These are phyloP conservation scores for Aelia acuminata DNA, from an alignment of 2,888 invertebrate species.

Conservation along the genomic window DNA sequence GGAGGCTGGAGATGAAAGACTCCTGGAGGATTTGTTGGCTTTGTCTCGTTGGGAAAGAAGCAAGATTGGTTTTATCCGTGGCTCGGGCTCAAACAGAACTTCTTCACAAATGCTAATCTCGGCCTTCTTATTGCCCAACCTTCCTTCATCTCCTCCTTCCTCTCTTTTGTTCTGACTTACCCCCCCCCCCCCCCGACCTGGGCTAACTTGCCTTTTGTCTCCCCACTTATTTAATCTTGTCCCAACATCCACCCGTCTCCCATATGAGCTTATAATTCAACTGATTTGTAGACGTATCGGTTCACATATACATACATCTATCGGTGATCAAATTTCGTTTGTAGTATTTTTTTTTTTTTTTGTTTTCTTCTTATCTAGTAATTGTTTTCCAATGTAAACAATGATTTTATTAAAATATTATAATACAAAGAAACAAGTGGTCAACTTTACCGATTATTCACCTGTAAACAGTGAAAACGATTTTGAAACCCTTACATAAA, in stretches of 20 bases:
- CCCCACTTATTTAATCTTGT: constrained; percentile 46
- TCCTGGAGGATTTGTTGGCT: constrained; percentile 63
- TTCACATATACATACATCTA: no score
- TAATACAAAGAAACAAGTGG: no score
- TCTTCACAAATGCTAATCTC: constrained; percentile 64
- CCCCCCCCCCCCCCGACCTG: no score
- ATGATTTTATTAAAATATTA: no score
- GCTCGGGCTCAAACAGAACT: constrained; percentile 45
- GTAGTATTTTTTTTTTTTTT: no score
- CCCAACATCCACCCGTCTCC: neutral
- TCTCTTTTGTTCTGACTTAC: constrained; percentile 12
- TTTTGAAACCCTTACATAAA: no score
- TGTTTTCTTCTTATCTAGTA: no score
- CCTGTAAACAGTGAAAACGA: no score
- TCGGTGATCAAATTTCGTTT: no score
- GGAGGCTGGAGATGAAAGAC: constrained; percentile 61
- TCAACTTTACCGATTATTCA: no score
- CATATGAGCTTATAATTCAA: neutral
- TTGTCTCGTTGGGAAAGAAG: constrained; percentile 59
- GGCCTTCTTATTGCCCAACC: constrained; percentile 61
- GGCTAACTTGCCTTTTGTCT: constrained; percentile 9
- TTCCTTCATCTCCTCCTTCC: constrained; percentile 53
- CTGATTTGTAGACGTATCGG: no score
- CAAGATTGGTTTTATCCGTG: constrained; percentile 64
- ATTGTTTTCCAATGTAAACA: no score